Conservation (phyloP, 1,140 invertebrate genomes). For the Drosophila guanche region DNA sequence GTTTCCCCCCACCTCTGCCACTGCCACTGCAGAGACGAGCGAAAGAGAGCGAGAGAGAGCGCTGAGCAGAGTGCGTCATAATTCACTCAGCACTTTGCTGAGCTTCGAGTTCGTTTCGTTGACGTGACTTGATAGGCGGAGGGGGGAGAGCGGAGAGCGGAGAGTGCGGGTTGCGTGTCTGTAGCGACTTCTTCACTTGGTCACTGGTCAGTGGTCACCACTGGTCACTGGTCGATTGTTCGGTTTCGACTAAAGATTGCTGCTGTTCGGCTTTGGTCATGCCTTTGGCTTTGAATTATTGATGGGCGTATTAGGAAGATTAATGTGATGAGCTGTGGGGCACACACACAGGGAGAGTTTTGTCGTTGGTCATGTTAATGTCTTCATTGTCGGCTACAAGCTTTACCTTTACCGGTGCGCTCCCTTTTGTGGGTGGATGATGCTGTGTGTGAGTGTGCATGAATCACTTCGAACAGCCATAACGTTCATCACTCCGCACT, state of each 20-base stretch:
- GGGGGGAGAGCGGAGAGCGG: too few relatives aligned
- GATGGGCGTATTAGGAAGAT: constrained; percentile 82
- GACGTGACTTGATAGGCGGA: background rate
- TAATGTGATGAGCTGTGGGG: constrained; percentile 77
- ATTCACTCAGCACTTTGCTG: constrained; percentile 70
- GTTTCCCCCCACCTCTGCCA: constrained; percentile 8
- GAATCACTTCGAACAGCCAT: constrained; percentile 63
- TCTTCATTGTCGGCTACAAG: constrained; percentile 78
- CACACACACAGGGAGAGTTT: constrained; percentile 48
- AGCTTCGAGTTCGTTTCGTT: too few relatives aligned
- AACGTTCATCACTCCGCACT: constrained; percentile 68
- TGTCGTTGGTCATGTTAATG: constrained; percentile 80
- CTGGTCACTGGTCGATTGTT: constrained; percentile 3
- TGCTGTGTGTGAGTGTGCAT: constrained; percentile 7
- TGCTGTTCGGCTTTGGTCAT: constrained; percentile 53
- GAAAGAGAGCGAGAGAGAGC: constrained; percentile 24
- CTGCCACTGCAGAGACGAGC: constrained; percentile 10
- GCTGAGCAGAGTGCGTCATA: constrained; percentile 65
- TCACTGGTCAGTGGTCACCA: constrained; percentile 29
- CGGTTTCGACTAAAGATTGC: constrained; percentile 2
- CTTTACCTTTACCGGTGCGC: constrained; percentile 63
- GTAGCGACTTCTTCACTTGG: constrained; percentile 62
- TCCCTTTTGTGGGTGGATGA: constrained; percentile 5
- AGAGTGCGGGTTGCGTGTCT: constrained; percentile 51
- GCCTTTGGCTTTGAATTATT: constrained; percentile 80